Conservation (phyloP, 2,797 vertebrate species). For the Vespertilio murinus region DNA sequence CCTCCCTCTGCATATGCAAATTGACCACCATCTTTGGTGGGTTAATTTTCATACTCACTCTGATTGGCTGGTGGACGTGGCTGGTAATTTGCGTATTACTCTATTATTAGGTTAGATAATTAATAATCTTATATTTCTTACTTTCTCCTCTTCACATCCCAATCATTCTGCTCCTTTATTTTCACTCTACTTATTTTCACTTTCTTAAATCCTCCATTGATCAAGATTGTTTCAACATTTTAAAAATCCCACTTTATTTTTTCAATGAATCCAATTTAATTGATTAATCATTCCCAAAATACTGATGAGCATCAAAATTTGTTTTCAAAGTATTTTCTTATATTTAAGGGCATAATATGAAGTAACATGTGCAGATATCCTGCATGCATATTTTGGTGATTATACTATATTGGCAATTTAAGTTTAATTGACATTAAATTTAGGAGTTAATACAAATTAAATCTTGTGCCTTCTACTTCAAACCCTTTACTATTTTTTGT, state of each 20-base stretch:
- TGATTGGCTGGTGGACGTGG: no score
- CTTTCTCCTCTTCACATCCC: not conserved
- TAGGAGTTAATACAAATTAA: not conserved
- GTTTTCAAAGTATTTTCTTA: conserved; percentile 4
- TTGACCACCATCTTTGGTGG: no score
- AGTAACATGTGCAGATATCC: not conserved
- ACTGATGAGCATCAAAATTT: not conserved
- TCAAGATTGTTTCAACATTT: conserved; percentile 18
- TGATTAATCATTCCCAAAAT: conserved; percentile 28
- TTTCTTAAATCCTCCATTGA: conserved; percentile 26
- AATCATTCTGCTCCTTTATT: not conserved
- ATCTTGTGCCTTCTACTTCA: not conserved
- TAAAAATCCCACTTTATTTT: not conserved
- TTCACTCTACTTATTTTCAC: not conserved
- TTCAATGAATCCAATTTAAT: not conserved
- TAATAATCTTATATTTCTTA: not conserved
- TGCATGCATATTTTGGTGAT: not conserved
- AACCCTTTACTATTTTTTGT: not conserved
- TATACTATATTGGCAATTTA: not conserved
- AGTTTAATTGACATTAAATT: not conserved
- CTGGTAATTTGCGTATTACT: no score
- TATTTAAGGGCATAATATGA: not conserved
- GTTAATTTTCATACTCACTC: no score
- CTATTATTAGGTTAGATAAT: no score
- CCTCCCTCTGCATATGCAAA: no score